Evolutionary conservation across 2,888 invertebrate genomes (phyloP).

Genomic region (Calephelis perditalis): DNA sequence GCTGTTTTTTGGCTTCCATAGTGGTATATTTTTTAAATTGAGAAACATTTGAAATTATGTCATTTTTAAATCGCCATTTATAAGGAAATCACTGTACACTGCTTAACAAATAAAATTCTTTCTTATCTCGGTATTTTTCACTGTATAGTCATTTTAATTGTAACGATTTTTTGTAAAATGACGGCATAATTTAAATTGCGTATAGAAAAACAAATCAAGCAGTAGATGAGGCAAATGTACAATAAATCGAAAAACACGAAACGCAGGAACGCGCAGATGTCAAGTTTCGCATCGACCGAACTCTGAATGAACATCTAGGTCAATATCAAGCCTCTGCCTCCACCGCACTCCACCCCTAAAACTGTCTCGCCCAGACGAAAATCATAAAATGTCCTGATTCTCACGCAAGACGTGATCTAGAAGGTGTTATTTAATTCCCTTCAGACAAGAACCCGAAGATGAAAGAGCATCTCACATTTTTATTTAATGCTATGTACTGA

Average conservation of each 20-base stretch:
- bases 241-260: conserved; percentile 64
- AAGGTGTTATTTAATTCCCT: conserved; percentile 3
- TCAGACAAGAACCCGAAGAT: not conserved
- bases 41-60: conserved; percentile 36
- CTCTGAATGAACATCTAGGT: conserved; percentile 78
- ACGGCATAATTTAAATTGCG: conserved; percentile 27
- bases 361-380: conserved; percentile 54
- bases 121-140: conserved; percentile 19
- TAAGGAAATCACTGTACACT: conserved; percentile 39
- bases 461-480: conserved; percentile 4
- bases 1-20: conserved; percentile 45
- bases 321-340: conserved; percentile 72
- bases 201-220: conserved; percentile 43
- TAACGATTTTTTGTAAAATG: conserved; percentile 8
- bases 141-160: conserved; percentile 20
- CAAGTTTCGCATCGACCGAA: conserved; percentile 78
- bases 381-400: conserved; percentile 47
- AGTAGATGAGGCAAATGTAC: conserved; percentile 45
- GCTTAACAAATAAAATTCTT: conserved; percentile 50
- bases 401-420: conserved; percentile 25
- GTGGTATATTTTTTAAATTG: conserved; percentile 31
- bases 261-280: conserved; percentile 76
- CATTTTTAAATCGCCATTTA: conserved; percentile 45
- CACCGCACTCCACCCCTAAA: conserved; percentile 45
- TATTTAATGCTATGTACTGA: too few species aligned